A percentile compares a stretch with the other conserved stretches of the same genome.
Conservation (phyloP, 2,113 vertebrate species). For the Cebus imitator region DNA sequence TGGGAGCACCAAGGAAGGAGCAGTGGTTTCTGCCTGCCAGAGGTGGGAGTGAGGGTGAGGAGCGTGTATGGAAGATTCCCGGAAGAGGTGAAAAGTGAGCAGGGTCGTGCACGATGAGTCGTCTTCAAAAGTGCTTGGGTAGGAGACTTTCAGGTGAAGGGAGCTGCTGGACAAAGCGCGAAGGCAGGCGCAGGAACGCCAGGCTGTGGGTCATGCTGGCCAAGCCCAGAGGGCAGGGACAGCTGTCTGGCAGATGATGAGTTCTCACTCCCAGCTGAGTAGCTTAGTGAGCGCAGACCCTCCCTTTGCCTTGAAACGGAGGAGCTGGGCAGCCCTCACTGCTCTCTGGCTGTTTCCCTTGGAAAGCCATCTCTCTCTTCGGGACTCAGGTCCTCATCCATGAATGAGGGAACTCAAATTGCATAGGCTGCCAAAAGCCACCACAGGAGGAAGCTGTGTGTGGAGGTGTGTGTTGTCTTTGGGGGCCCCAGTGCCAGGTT, state of each 20-base stretch:
- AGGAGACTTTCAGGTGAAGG: not conserved
- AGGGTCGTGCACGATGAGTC: fast-evolving
- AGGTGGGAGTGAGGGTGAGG: fast-evolving
- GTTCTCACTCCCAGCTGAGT: fast-evolving
- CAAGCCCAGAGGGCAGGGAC: not conserved
- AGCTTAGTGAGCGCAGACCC: not conserved
- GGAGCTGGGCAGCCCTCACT: not conserved
- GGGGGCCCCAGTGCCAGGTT: not conserved
- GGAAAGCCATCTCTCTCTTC: not conserved
- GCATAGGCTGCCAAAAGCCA: not conserved
- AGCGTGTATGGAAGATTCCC: not conserved
- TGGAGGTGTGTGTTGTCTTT: not conserved
- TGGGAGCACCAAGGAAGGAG: not conserved
- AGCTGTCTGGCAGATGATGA: fast-evolving
- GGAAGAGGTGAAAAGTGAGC: no score
- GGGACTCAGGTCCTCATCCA: not conserved
- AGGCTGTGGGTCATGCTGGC: fast-evolving
- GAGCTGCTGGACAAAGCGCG: no score
- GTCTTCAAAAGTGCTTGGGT: fast-evolving
- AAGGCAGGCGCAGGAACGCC: fast-evolving
- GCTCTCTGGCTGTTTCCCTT: not conserved
- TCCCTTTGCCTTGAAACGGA: not conserved
- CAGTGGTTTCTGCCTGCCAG: fast-evolving
- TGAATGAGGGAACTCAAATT: not conserved
- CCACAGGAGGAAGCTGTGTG: not conserved